phyloP scores from a whole-genome alignment of 2,797 vertebrate species.

The Rhinichthys osculus region DNA sequence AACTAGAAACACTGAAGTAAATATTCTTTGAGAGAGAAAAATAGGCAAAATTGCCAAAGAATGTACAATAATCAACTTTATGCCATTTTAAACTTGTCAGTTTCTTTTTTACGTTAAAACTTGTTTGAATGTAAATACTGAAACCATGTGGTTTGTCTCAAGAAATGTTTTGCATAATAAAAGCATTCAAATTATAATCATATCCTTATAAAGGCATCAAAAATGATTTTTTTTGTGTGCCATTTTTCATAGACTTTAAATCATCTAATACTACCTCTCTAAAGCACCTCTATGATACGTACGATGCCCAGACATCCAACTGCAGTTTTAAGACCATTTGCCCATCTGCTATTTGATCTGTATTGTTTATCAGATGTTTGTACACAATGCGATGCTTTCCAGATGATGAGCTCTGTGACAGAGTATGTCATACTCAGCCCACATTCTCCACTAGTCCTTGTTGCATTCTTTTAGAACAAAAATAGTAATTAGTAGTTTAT shows the following conservation, averaged over 20 bases:
- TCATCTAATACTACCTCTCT: not conserved
- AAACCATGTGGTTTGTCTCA: constrained; percentile 11
- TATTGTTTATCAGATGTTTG: constrained; percentile 42
- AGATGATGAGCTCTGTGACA: constrained; percentile 23
- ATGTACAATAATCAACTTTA: constrained; percentile 36
- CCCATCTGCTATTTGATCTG: constrained; percentile 19
- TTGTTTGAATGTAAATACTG: not conserved
- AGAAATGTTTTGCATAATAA: not conserved
- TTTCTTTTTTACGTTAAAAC: not conserved
- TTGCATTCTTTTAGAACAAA: not conserved
- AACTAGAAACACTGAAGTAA: constrained; percentile 49
- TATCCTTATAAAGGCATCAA: not conserved
- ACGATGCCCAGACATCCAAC: not conserved
- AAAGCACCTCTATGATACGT: not conserved
- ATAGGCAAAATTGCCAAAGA: constrained; percentile 40
- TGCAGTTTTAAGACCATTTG: not conserved
- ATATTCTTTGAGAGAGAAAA: constrained; percentile 28
- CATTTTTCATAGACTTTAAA: not conserved
- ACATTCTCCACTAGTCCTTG: constrained; percentile 68
- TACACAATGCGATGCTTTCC: constrained; percentile 36
- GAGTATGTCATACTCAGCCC: not conserved
- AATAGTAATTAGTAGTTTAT: not conserved
- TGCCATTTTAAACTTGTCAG: constrained; percentile 13
- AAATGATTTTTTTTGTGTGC: not conserved
- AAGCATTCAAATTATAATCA: not conserved